Conservation (phyloP, 2,797 vertebrate genomes). For the Microchirus variegatus region DNA sequence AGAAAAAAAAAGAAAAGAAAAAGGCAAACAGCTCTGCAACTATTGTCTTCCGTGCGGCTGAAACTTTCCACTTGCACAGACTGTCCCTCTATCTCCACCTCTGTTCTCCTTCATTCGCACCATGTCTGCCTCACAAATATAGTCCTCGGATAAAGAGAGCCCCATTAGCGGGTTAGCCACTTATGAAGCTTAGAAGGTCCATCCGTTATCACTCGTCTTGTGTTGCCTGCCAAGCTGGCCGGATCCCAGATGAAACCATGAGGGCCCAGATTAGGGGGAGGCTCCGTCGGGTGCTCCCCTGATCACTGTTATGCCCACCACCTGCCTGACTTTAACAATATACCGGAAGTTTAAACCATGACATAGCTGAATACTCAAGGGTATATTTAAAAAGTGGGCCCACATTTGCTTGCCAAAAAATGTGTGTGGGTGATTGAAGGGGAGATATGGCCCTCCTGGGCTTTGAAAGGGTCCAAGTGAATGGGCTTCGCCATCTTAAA, state of each 20-base stretch:
- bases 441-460: conserved; percentile 75
- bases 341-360: conserved; percentile 74
- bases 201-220: conserved; percentile 80
- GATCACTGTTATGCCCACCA: conserved; percentile 75
- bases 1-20: no score
- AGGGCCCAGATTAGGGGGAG: conserved; percentile 62
- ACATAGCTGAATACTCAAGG: conserved; percentile 80
- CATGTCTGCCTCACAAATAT: conserved; percentile 78
- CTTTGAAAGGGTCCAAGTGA: conserved; percentile 71
- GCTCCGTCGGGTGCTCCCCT: conserved; percentile 53
- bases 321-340: conserved; percentile 79
- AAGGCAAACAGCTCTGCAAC: conserved; percentile 13
- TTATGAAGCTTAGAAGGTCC: conserved; percentile 76
- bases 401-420: conserved; percentile 71
- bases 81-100: conserved; percentile 53
- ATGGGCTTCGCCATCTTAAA: conserved; percentile 70
- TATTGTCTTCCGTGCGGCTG: conserved; percentile 32
- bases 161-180: conserved; percentile 83
- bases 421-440: conserved; percentile 77
- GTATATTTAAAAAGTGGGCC: conserved; percentile 74
- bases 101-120: conserved; percentile 78
- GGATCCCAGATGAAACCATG: conserved; percentile 69
- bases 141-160: conserved; percentile 80
- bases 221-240: conserved; percentile 75
- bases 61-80: conserved; percentile 49